These are phyloP conservation scores for Netelia inedita DNA, from an alignment of 2,888 invertebrate species.

Conservation along the genomic window DNA sequence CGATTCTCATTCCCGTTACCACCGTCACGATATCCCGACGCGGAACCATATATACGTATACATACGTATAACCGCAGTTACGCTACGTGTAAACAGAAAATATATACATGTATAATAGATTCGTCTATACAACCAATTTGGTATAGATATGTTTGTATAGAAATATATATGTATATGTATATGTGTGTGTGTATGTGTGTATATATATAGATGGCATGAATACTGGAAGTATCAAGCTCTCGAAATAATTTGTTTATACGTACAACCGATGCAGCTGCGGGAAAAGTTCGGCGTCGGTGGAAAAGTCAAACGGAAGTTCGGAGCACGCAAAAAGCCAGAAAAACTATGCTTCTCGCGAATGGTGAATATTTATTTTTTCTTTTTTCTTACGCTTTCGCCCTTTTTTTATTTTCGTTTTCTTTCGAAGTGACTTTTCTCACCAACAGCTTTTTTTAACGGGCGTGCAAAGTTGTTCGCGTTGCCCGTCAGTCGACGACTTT, in stretches of 20 bases:
- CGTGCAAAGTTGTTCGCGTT: neutral
- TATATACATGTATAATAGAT: neutral
- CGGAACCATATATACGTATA: slow-evolving; percentile 22
- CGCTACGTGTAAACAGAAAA: slow-evolving; percentile 8
- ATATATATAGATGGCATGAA: too few relatives aligned
- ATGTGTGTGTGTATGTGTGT: too few relatives aligned
- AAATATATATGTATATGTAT: slow-evolving; percentile 3
- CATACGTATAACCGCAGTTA: slow-evolving; percentile 11
- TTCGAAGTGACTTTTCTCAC: slow-evolving; percentile 3
- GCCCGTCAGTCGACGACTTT: neutral
- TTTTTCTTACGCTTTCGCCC: neutral
- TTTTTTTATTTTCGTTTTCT: neutral
- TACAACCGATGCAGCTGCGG: slow-evolving; percentile 21
- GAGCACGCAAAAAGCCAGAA: slow-evolving; percentile 12
- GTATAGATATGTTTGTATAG: neutral
- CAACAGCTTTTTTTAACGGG: neutral
- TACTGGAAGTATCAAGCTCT: slow-evolving; percentile 18
- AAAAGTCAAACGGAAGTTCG: neutral
- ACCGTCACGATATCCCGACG: slow-evolving; percentile 50
- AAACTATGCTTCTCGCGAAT: neutral
- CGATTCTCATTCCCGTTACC: slow-evolving; percentile 62
- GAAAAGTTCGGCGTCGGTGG: neutral
- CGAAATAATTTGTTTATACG: slow-evolving; percentile 57
- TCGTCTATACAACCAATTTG: too few relatives aligned
- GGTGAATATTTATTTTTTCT: too few relatives aligned